Evolutionary conservation across 2,888 invertebrate species (phyloP), one percentile per base, ranked within the genome.

Genomic region (Microplitis deprimator): DNA sequence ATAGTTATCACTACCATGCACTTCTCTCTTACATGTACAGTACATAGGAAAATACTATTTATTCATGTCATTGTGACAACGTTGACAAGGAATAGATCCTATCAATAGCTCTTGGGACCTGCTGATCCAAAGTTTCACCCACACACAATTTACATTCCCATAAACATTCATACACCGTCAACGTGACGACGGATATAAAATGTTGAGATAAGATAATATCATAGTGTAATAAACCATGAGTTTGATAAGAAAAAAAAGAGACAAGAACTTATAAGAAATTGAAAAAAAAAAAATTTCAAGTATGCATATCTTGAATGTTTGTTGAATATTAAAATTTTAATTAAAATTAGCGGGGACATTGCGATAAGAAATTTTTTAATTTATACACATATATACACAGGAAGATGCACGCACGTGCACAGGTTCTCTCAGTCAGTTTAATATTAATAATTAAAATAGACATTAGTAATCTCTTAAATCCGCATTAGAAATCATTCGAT

Each of bases 41-140:
- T 16, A 41, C 17, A 68, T 41, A 8, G 40, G 17, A 77, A 68
- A 75, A 62, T 38, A 64, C 68, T 68, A 80, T 80, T 73, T 79
- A 75, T 80, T 74, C 60, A 77, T 74, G 79, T 80, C 79, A 73
- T 79, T 79, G 71, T 80, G 79, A 77, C 79, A 74, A 76, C 76
- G 75, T 40, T 41, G 68, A 68, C 41, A 68, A 41, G 41, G 8
- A 40, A 7, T 40, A 16, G 68, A 16, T 40, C 17, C 41, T 68
- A 16, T 41, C 40, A 41, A 41, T 6, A 16, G 40, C 68, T 17
- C 41, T 68, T 16, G 20, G 41, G 40, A 68, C 17, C 16, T 68
- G 68, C 39, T 68, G 68, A 68, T 40, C 39, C 39, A n/a, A 68
- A 68, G 39, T 41, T 16, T 68, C 10, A 17, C n/a, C 20, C 13